phyloP scores from a whole-genome alignment of 1,140 invertebrate species.

The Drosophila ambigua region DNA sequence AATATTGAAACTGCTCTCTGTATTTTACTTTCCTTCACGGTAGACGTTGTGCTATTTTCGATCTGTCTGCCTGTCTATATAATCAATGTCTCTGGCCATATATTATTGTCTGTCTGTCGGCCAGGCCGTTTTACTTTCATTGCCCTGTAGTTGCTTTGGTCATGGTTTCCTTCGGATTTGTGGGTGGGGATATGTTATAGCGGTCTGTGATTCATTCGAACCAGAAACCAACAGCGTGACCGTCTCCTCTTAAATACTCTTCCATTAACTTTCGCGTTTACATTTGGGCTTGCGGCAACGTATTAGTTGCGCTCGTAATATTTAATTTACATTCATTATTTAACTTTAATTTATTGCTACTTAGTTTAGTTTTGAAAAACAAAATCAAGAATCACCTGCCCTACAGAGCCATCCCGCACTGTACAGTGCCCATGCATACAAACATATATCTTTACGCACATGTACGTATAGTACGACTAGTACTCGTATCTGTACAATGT shows the following conservation, averaged over 20 bases:
- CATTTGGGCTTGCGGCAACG: too few relatives aligned
- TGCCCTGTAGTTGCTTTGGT: background rate
- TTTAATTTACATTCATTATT: too few relatives aligned
- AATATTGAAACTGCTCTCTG: slow-evolving; percentile 1
- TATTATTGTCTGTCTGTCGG: slow-evolving; percentile 3
- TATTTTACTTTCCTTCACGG: too few relatives aligned
- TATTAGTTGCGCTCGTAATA: too few relatives aligned
- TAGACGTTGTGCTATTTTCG: too few relatives aligned
- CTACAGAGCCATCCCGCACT: background rate
- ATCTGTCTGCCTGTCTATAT: background rate
- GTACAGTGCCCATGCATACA: slow-evolving; percentile 9
- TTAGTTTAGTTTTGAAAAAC: too few relatives aligned
- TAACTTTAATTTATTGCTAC: too few relatives aligned
- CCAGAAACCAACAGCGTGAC: slow-evolving; percentile 13
- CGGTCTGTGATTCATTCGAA: slow-evolving; percentile 27
- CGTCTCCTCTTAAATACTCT: too few relatives aligned
- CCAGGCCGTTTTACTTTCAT: slow-evolving; percentile 1
- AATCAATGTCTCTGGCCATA: slow-evolving; percentile 10
- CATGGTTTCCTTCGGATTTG: slow-evolving; percentile 7
- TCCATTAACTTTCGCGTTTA: background rate
- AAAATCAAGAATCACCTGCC: too few relatives aligned
- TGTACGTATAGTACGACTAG: slow-evolving; percentile 3
- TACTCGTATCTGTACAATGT: slow-evolving; percentile 43
- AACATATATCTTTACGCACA: slow-evolving; percentile 26
- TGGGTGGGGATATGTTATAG: slow-evolving; percentile 12